phyloP scores from a whole-genome alignment of 2,113 vertebrate genomes.

The Galbula dea region DNA sequence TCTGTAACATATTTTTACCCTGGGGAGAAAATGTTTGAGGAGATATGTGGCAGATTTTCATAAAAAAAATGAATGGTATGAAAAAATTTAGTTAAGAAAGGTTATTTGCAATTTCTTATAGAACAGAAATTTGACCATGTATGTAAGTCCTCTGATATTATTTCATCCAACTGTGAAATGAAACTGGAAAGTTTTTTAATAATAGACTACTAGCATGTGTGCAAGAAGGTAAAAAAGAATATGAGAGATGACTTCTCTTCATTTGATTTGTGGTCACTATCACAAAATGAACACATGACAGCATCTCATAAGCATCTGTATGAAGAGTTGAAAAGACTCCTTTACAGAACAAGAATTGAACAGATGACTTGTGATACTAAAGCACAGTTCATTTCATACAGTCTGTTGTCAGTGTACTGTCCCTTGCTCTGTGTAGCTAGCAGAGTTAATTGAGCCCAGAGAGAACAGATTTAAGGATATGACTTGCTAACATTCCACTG shows the following conservation, averaged over 20 bases:
- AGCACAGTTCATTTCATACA: not conserved
- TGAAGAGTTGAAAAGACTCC: not conserved
- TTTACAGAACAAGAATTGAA: not conserved
- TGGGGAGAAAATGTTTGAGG: not conserved
- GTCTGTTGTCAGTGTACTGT: not conserved
- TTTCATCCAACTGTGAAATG: not conserved
- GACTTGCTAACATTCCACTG: not conserved
- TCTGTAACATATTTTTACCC: not conserved
- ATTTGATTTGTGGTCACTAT: conserved; percentile 11
- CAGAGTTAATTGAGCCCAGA: not conserved
- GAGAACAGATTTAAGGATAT: not conserved
- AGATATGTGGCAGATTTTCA: not conserved
- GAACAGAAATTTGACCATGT: not conserved
- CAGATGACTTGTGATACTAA: not conserved
- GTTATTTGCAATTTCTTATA: not conserved
- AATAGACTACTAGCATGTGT: not conserved
- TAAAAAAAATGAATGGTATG: not conserved
- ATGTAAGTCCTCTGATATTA: not conserved
- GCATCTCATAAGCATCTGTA: not conserved
- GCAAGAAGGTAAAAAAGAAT: not conserved
- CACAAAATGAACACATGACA: not conserved
- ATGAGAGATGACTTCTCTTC: not conserved
- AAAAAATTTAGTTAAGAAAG: not conserved
- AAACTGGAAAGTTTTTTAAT: not conserved
- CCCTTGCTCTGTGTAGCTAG: not conserved